Evolutionary conservation across 2,113 vertebrate species (phyloP).

Genomic region (Rhynchomys soricoides): DNA sequence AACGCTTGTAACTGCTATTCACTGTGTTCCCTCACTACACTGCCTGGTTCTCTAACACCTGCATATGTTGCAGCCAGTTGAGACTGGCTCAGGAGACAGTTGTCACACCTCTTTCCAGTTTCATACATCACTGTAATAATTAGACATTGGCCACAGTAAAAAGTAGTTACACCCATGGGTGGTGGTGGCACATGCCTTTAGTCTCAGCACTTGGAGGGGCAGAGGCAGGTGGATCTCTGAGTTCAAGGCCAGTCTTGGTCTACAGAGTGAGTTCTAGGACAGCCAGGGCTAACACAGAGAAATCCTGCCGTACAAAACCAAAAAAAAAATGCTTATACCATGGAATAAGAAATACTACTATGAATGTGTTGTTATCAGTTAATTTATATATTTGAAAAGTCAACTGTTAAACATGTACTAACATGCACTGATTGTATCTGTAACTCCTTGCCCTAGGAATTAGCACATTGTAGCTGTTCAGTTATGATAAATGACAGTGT

Average conservation of each 20-base stretch:
- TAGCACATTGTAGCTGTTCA: neutral
- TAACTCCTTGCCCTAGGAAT: neutral
- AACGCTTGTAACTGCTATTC: neutral
- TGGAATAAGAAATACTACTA: neutral
- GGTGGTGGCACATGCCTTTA: too few relatives aligned
- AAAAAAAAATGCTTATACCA: neutral
- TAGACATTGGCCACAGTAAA: neutral
- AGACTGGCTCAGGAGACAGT: neutral
- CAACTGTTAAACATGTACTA: neutral
- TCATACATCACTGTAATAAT: neutral
- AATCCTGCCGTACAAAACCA: neutral
- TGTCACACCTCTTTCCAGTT: neutral
- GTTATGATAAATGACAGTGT: neutral
- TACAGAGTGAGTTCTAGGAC: neutral
- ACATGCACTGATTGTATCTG: neutral
- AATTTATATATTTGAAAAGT: neutral
- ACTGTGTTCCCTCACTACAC: neutral
- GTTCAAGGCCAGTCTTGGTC: neutral
- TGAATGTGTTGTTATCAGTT: neutral
- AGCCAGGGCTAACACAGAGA: neutral
- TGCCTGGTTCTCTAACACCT: neutral
- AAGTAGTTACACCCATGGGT: neutral
- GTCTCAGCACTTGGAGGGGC: too few relatives aligned
- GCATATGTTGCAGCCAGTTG: neutral
- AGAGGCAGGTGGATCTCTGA: neutral